A percentile compares a stretch with the other conserved stretches of the same genome.
Conservation (phyloP, 2,888 invertebrate species). For the Ochlodes sylvanus region DNA sequence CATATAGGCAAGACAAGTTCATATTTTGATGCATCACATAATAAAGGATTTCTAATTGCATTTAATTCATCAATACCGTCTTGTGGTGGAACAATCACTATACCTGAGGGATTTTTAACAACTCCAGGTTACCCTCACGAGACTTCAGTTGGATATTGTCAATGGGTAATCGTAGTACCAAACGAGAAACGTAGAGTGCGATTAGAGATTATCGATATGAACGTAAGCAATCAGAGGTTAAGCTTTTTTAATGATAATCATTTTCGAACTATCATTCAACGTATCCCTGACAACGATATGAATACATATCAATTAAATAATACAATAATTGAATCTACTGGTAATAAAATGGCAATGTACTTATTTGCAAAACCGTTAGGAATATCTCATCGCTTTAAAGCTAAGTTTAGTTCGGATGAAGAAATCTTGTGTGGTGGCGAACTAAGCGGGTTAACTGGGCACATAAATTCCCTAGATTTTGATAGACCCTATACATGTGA, state of each 20-base stretch:
- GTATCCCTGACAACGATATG: conserved; percentile 55
- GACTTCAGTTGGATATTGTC: conserved; percentile 63
- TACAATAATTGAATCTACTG: conserved; percentile 83
- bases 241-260: conserved; percentile 84
- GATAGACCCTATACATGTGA: conserved; percentile 63
- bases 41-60: conserved; percentile 85
- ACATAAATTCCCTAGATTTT: conserved; percentile 59
- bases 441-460: conserved; percentile 56
- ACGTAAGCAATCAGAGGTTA: conserved; percentile 54
- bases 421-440: conserved; percentile 72
- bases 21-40: conserved; percentile 58
- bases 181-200: conserved; percentile 66
- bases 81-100: conserved; percentile 89
- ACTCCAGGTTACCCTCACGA: conserved; percentile 89
- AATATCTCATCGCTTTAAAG: conserved; percentile 88
- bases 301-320: conserved; percentile 48
- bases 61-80: conserved; percentile 82
- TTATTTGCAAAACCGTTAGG: conserved; percentile 65
- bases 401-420: conserved; percentile 87
- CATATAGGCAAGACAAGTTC: conserved; percentile 61
- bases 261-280: conserved; percentile 69
- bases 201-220: conserved; percentile 84
- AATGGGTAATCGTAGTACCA: conserved; percentile 68
- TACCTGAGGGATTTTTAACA: conserved; percentile 87
- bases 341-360: conserved; percentile 86